phyloP scores from a whole-genome alignment of 1,140 invertebrate genomes.

The Scaptomyza montana region DNA sequence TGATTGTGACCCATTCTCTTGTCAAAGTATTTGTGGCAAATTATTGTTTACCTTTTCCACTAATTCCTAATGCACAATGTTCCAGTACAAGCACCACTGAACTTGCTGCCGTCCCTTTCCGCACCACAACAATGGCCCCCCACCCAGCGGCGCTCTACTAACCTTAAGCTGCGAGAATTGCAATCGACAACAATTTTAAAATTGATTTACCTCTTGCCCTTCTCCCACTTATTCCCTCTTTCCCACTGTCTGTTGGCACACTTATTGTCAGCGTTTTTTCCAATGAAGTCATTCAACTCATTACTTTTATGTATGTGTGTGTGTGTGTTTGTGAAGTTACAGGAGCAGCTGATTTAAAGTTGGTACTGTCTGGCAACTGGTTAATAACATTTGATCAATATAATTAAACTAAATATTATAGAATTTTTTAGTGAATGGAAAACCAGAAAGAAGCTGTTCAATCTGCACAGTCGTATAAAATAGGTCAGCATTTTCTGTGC shows the following conservation, averaged over 20 bases:
- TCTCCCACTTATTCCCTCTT: background rate
- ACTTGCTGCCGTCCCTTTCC: conserved; percentile 27
- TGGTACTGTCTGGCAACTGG: conserved; percentile 10
- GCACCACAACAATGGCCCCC: background rate
- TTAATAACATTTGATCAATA: background rate
- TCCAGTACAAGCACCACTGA: conserved; percentile 35
- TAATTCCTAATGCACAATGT: conserved; percentile 41
- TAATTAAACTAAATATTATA: too few species aligned
- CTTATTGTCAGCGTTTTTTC: background rate
- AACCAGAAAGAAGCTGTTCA: too few species aligned
- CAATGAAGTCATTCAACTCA: background rate
- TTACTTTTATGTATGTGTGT: background rate
- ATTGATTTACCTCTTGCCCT: background rate
- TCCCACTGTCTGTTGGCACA: background rate
- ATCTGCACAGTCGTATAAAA: background rate
- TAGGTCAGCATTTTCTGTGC: background rate
- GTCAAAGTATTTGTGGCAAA: conserved; percentile 50
- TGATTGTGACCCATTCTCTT: conserved; percentile 19
- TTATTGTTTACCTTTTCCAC: conserved; percentile 74
- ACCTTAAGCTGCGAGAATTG: background rate
- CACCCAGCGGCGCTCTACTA: too few species aligned
- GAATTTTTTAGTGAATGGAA: background rate
- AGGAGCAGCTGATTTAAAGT: conserved; percentile 19
- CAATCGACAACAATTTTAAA: conserved; percentile 18
- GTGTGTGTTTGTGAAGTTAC: background rate